phyloP scores from a whole-genome alignment of 2,113 vertebrate genomes.

The Empidonax alnorum region DNA sequence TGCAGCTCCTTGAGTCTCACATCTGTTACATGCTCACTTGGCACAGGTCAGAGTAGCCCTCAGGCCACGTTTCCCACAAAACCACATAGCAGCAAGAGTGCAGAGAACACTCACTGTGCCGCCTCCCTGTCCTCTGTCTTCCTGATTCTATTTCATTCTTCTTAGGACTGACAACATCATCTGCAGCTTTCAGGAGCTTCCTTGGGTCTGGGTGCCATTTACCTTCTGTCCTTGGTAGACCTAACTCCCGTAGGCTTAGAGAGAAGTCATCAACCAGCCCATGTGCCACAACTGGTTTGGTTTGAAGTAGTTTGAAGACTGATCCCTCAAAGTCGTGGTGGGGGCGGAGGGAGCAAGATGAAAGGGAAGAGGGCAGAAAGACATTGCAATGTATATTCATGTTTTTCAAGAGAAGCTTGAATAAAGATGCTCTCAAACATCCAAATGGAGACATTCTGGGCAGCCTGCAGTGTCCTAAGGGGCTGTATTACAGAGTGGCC shows the following conservation, averaged over 20 bases:
- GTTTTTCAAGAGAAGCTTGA: neutral
- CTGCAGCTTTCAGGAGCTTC: neutral
- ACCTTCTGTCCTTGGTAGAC: neutral
- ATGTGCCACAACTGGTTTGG: neutral
- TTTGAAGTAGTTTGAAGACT: neutral
- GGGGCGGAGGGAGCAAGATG: neutral
- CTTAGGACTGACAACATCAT: rapidly evolving
- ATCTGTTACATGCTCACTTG: neutral
- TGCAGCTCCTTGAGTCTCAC: neutral
- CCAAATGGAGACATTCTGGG: neutral
- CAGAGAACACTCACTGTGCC: neutral
- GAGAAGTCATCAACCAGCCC: neutral
- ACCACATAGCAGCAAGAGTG: rapidly evolving
- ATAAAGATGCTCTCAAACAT: neutral
- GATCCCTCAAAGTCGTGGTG: neutral
- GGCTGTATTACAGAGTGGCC: neutral
- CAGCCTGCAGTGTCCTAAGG: neutral
- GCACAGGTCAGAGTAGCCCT: neutral
- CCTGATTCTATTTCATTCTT: neutral
- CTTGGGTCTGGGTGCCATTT: neutral
- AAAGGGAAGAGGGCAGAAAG: slow-evolving; percentile 17
- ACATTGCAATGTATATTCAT: neutral
- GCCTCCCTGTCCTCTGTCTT: rapidly evolving
- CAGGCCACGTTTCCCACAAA: neutral
- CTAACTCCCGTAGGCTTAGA: neutral